Percentiles rank a stretch among this genome's conserved stretches.
These are phyloP conservation scores for Muschampia plurimacula DNA, from an alignment of 2,888 invertebrate species.

Conservation along the genomic window DNA sequence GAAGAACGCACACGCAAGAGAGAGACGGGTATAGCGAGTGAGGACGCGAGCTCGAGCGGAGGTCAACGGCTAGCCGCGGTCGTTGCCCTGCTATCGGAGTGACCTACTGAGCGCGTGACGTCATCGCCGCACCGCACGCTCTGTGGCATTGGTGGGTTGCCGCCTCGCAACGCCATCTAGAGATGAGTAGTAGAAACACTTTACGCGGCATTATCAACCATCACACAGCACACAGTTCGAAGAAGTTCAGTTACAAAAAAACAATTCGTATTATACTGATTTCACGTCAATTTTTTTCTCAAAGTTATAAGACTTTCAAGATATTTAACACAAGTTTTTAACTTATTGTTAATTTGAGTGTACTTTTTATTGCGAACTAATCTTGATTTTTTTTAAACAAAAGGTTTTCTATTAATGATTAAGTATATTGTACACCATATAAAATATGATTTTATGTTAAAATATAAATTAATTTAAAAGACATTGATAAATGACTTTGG, in stretches of 20 bases:
- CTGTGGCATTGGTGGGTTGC: constrained; percentile 67
- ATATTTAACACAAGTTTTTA: no score
- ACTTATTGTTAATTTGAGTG: no score
- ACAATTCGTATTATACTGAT: not conserved
- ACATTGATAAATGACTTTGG: no score
- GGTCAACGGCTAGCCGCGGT: constrained; percentile 87
- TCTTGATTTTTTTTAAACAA: no score
- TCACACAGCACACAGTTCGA: not conserved
- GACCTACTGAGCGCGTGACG: constrained; percentile 86
- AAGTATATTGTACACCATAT: no score
- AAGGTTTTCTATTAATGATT: no score
- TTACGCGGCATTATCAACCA: constrained; percentile 1
- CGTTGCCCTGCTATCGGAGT: constrained; percentile 86
- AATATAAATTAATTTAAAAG: no score
- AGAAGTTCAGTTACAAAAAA: not conserved
- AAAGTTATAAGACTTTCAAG: no score
- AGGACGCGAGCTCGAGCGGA: constrained; percentile 82
- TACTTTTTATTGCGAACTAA: no score
- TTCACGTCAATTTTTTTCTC: not conserved
- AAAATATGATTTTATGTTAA: no score
- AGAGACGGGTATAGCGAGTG: constrained; percentile 68
- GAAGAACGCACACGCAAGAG: constrained; percentile 68
- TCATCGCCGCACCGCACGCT: constrained; percentile 79
- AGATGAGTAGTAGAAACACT: constrained; percentile 61
- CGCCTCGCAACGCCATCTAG: constrained; percentile 76